phyloP scores from a whole-genome alignment of 2,888 invertebrate species.

The Muschampia staudingeri region DNA sequence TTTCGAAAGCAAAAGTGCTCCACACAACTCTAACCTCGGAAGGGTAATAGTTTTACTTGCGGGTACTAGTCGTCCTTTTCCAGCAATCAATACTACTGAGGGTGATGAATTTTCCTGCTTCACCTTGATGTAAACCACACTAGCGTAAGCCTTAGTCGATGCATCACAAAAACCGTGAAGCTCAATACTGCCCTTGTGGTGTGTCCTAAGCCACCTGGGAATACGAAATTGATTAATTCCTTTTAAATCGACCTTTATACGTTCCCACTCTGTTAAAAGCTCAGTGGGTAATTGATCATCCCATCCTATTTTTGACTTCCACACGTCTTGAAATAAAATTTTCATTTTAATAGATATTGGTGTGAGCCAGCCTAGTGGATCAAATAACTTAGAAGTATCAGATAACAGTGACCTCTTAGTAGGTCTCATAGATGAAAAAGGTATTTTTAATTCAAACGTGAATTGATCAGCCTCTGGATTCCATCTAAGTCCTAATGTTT shows the following conservation, averaged over 20 bases:
- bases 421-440: neutral
- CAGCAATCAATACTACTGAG: neutral
- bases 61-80: neutral
- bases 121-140: neutral
- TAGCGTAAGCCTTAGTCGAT: neutral
- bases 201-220: neutral
- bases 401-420: slow-evolving; percentile 10
- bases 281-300: neutral
- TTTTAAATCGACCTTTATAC: neutral
- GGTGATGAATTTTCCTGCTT: too few species aligned
- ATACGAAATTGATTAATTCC: neutral
- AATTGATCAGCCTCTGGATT: neutral
- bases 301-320: neutral
- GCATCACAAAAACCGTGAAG: neutral
- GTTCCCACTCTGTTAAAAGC: neutral
- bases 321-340: slow-evolving; percentile 1
- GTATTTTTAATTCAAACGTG: neutral
- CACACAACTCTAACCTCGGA: neutral
- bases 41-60: neutral
- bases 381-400: slow-evolving; percentile 13
- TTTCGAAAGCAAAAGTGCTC: neutral
- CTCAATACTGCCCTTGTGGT: neutral
- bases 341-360: slow-evolving; percentile 13
- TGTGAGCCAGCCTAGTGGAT: slow-evolving; percentile 18
- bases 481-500: neutral